Conservation (phyloP, 2,113 vertebrate genomes). For the Gymnarchus niloticus region DNA sequence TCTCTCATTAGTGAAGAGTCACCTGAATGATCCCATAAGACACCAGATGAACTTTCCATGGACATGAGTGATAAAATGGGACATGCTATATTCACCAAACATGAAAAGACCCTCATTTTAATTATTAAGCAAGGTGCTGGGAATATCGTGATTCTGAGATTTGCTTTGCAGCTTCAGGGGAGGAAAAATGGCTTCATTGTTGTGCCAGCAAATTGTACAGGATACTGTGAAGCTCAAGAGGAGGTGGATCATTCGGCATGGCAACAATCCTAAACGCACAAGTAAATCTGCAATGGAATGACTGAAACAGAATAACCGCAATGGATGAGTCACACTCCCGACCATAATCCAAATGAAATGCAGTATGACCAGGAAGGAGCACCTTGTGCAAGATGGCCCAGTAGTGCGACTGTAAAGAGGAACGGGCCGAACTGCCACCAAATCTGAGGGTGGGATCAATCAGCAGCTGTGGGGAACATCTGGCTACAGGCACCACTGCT, state of each 20-base stretch:
- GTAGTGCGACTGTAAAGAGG: background rate
- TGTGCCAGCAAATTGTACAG: background rate
- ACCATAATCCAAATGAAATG: background rate
- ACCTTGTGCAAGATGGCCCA: background rate
- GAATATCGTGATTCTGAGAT: background rate
- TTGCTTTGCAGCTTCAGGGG: background rate
- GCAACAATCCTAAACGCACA: background rate
- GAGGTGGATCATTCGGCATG: background rate
- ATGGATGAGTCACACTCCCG: slow-evolving; percentile 1
- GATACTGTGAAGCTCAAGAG: background rate
- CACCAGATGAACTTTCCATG: background rate
- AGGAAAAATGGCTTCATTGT: background rate
- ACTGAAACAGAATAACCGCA: background rate
- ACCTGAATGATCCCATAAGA: background rate
- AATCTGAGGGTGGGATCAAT: background rate
- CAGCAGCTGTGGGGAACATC: background rate
- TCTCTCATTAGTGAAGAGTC: background rate
- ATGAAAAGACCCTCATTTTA: background rate
- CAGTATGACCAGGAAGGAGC: background rate
- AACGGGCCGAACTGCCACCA: background rate
- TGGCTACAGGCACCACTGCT: background rate
- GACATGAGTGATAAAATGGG: background rate
- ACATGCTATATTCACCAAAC: background rate
- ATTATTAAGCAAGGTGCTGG: background rate
- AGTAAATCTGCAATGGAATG: background rate